These are phyloP conservation scores for Poecilia picta DNA, from an alignment of 2,797 vertebrate genomes.

Conservation along the genomic window DNA sequence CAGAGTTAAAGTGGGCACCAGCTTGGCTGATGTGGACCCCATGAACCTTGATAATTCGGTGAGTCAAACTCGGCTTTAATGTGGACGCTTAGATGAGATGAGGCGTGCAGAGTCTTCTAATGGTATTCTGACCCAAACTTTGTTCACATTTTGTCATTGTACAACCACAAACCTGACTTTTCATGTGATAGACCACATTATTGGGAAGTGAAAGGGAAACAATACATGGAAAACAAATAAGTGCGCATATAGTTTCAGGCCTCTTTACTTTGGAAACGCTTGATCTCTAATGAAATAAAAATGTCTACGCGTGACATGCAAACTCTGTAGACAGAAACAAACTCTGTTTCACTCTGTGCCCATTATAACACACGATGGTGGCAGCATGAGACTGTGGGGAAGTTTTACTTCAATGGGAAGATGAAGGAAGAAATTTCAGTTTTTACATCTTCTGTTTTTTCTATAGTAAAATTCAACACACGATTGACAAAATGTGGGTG, in stretches of 20 bases:
- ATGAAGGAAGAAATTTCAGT: background rate
- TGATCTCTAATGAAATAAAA: background rate
- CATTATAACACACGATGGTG: background rate
- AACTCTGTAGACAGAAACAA: background rate
- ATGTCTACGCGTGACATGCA: too few relatives aligned
- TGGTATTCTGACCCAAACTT: background rate
- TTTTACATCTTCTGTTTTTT: background rate
- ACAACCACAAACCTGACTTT: background rate
- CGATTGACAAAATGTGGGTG: background rate
- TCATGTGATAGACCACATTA: background rate
- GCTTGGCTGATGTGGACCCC: constrained; percentile 97
- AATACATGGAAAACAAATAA: background rate
- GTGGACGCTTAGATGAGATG: background rate
- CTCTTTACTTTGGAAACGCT: background rate
- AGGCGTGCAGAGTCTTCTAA: background rate
- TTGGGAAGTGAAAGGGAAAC: background rate
- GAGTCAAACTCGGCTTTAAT: constrained; percentile 15
- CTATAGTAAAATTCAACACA: background rate
- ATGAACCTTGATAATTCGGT: constrained; percentile 97
- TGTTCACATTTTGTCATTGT: background rate
- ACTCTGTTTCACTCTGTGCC: background rate
- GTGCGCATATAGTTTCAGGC: background rate
- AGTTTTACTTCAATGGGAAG: background rate
- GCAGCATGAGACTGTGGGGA: background rate
- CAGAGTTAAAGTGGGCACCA: constrained; percentile 94